Base-by-base conservation (phyloP, 2,113 vertebrate species). In the Dicaeum eximium region DNA sequence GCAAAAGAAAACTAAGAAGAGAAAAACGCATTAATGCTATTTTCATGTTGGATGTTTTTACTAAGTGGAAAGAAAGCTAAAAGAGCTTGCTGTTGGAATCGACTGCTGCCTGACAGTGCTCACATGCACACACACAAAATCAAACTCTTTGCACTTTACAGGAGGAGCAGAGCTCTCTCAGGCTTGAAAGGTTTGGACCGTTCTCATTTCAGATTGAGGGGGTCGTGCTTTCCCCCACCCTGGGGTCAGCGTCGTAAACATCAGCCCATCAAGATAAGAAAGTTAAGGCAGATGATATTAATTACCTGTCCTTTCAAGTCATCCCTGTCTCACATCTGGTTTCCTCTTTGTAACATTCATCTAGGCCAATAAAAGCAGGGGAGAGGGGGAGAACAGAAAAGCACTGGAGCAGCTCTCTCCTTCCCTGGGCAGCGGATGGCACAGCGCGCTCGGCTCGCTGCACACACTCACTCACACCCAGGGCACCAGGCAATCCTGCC, bases 241-340 rank as follows among this genome's bases (percentile, higher is more conserved):
- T 94, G 84, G 56, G 97, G 97, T 98, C 97, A 97, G 58, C 11
- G 2, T 71, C 88, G 86, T 90, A 96, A 95, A 97, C 96, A 95
- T 94, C 97, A 90, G 96, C 95, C 94, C 96, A 97, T 98, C 96
- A 94, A 97, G 98, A 99, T 98, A 98, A 98, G 98, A 98, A 96
- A 89, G 96, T 92, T 64, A 83, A 93, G 87, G 96, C 98, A 98
- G 98, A 98, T 96, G 97, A 97, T 98, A 98, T 97, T 97, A 97
- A 98, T 98, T 98, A 98, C 97, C 97, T 98, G 96, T 95, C 83
- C 97, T 98, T 98, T 98, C 97, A 98, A 98, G 98, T 94, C 95
- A 91, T 96, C 97, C 94, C 62, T 80, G 96, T 91, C 97, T 96
- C 97, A 98, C 98, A 98, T 98, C 98, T 98, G 98, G 92, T 97